Evolutionary conservation across 2,888 invertebrate genomes (phyloP).

Genomic region (Atrina japonica): DNA sequence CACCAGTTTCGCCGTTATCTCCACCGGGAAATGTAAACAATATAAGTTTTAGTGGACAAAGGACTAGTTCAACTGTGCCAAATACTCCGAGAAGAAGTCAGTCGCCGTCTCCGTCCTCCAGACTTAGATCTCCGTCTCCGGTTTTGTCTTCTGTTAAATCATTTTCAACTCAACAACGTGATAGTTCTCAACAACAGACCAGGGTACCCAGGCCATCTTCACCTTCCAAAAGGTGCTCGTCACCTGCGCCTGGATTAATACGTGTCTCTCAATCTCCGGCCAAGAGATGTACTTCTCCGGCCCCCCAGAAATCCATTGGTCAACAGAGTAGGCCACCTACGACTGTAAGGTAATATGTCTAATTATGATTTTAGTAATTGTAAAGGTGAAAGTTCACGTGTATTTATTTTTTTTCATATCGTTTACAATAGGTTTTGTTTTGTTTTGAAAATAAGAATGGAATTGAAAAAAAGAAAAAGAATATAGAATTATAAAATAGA

Average conservation of each 20-base stretch:
- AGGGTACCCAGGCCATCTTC: slow-evolving; percentile 31
- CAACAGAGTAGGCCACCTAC: background rate
- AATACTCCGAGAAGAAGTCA: slow-evolving; percentile 48
- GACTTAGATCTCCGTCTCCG: slow-evolving; percentile 61
- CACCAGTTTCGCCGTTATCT: slow-evolving; percentile 39
- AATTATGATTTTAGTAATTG: too few species aligned
- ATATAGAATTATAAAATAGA: too few species aligned
- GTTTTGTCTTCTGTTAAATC: slow-evolving; percentile 38
- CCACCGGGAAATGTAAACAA: slow-evolving; percentile 27
- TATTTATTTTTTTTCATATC: too few species aligned
- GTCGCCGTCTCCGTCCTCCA: slow-evolving; percentile 54
- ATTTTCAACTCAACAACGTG: slow-evolving; percentile 26
- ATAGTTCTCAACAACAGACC: slow-evolving; percentile 5
- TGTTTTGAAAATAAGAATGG: too few species aligned
- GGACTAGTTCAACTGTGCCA: slow-evolving; percentile 32
- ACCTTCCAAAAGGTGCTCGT: slow-evolving; percentile 35
- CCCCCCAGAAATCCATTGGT: slow-evolving; percentile 15
- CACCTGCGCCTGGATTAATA: slow-evolving; percentile 30
- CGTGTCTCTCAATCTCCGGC: slow-evolving; percentile 47
- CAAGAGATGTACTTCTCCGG: slow-evolving; percentile 51
- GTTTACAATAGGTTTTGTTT: too few species aligned
- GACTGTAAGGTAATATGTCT: too few species aligned
- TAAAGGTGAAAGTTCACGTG: too few species aligned
- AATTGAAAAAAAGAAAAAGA: too few species aligned
- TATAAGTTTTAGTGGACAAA: slow-evolving; percentile 23